These are phyloP conservation scores for Monomorium pharaonis DNA, from an alignment of 1,140 invertebrate species.

Conservation along the genomic window DNA sequence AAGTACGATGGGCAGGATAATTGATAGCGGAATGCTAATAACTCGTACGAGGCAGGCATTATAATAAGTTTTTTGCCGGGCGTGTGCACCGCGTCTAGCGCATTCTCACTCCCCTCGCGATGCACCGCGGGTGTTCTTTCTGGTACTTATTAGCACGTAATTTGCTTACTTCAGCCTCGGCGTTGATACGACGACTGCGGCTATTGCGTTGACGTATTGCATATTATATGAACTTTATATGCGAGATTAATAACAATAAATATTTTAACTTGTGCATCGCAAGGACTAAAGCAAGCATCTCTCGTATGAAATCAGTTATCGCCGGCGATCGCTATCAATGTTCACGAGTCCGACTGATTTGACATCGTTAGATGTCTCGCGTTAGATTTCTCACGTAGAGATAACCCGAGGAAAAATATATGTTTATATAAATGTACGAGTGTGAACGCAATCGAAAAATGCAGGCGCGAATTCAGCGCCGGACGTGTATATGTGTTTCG, in stretches of 20 bases:
- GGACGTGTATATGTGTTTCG: not conserved
- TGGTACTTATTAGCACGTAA: constrained; percentile 60
- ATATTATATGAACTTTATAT: not conserved
- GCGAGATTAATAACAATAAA: not conserved
- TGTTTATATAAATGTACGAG: not conserved
- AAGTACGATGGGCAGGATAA: constrained; percentile 73
- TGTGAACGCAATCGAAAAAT: not conserved
- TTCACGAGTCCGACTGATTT: not conserved
- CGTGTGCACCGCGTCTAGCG: constrained; percentile 59
- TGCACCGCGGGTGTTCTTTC: constrained; percentile 54
- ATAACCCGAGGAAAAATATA: not conserved
- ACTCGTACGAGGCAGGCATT: constrained; percentile 80
- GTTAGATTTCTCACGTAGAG: not conserved
- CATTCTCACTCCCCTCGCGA: constrained; percentile 45
- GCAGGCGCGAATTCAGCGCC: not conserved
- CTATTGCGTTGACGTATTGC: not conserved
- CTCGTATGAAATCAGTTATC: not conserved
- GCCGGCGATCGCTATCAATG: not conserved
- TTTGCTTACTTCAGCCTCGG: constrained; percentile 34
- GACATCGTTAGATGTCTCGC: too few species aligned
- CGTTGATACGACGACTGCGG: not conserved
- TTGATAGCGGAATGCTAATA: constrained; percentile 83
- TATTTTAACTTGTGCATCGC: not conserved
- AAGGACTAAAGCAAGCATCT: not conserved
- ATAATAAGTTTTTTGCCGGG: constrained; percentile 78